phyloP scores from a whole-genome alignment of 92 coral and sea anemone genomes.

The Porites cylindrica region DNA sequence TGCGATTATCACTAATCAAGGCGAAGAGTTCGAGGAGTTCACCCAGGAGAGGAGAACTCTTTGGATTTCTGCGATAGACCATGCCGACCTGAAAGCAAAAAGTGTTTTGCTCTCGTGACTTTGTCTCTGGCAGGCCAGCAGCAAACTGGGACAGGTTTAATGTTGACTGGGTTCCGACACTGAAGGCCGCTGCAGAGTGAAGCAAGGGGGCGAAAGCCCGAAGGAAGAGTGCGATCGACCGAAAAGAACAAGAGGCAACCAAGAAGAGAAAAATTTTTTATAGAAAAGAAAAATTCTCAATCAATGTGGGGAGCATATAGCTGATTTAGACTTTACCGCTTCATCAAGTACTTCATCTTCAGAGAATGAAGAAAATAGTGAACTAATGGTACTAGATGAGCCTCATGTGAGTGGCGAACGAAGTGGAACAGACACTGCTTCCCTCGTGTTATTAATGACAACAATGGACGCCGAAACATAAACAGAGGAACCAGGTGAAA shows the following conservation, averaged over 20 bases:
- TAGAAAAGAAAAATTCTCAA: slow-evolving; percentile 26
- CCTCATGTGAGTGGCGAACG: slow-evolving; percentile 12
- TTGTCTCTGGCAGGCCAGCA: slow-evolving; percentile 34
- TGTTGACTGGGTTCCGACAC: neutral
- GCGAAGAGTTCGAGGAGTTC: slow-evolving; percentile 19
- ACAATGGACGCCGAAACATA: no score
- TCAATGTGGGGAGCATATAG: slow-evolving; percentile 24
- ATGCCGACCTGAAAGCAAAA: slow-evolving; percentile 24
- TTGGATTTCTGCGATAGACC: slow-evolving; percentile 20
- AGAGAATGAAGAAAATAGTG: slow-evolving; percentile 10
- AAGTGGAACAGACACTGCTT: neutral
- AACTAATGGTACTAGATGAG: slow-evolving; percentile 13
- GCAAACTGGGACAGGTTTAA: slow-evolving; percentile 15
- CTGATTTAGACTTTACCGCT: slow-evolving; percentile 25
- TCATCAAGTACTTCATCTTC: slow-evolving; percentile 17
- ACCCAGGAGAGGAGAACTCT: neutral
- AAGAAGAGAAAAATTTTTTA: slow-evolving; percentile 25
- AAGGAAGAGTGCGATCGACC: slow-evolving; percentile 19
- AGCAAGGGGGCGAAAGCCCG: slow-evolving; percentile 16
- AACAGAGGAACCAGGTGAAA: no score
- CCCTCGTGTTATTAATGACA: no score
- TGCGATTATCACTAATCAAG: slow-evolving; percentile 44
- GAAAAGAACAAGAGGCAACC: slow-evolving; percentile 28
- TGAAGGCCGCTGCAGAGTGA: slow-evolving; percentile 13
- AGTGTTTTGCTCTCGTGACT: slow-evolving; percentile 33